These are phyloP conservation scores for Nemapogon koenigi DNA, from an alignment of 2,888 invertebrate species.

Conservation along the genomic window DNA sequence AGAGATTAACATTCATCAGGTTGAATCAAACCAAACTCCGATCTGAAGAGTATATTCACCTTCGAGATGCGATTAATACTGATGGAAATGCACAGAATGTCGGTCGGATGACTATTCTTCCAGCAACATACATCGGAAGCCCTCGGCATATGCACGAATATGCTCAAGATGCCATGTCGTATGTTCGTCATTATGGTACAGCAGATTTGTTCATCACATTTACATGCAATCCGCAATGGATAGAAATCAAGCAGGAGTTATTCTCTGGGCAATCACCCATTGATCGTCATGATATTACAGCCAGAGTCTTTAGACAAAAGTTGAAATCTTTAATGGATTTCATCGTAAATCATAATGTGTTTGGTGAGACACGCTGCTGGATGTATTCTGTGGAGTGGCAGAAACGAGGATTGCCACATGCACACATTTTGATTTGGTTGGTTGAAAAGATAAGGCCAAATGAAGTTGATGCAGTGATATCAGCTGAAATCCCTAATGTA, in stretches of 20 bases:
- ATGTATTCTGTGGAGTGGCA: constrained; percentile 19
- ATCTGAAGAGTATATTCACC: constrained; percentile 13
- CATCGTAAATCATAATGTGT: constrained; percentile 6
- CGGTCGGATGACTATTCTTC: constrained; percentile 16
- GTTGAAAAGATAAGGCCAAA: constrained; percentile 16
- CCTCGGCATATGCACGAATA: constrained; percentile 12
- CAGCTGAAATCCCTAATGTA: constrained; percentile 9
- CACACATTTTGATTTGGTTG: constrained; percentile 17
- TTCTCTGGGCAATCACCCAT: constrained; percentile 7
- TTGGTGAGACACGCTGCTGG: constrained; percentile 9
- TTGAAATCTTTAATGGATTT: constrained; percentile 6
- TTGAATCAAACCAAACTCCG: constrained; percentile 16
- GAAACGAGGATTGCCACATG: constrained; percentile 18
- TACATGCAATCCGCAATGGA: constrained; percentile 19
- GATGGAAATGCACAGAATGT: constrained; percentile 5
- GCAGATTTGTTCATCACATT: constrained; percentile 19
- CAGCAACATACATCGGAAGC: constrained; percentile 14
- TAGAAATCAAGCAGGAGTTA: constrained; percentile 5
- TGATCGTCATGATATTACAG: constrained; percentile 9
- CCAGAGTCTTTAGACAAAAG: constrained; percentile 11
- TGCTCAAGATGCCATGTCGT: constrained; percentile 15
- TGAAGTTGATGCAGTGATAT: constrained; percentile 16
- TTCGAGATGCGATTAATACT: constrained; percentile 10
- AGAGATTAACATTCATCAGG: constrained; percentile 18
- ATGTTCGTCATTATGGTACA: constrained; percentile 21